Conservation (phyloP, 2,797 vertebrate species). For the Oreortyx pictus region DNA sequence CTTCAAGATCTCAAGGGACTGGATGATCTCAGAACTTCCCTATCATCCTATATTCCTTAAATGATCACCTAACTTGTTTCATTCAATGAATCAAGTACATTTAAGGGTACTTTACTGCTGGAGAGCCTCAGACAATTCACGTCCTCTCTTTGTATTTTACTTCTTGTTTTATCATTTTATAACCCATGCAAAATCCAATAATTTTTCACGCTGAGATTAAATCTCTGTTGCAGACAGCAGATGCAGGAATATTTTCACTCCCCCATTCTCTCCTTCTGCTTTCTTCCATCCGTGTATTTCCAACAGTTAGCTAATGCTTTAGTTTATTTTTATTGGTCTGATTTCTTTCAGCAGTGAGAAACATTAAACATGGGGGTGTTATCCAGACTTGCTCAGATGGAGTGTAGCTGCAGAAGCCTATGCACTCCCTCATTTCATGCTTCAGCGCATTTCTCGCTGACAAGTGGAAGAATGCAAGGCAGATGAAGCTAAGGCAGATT, state of each 20-base stretch:
- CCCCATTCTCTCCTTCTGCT: neutral
- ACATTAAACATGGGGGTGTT: neutral
- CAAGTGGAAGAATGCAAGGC: conserved; percentile 7
- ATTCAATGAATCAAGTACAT: neutral
- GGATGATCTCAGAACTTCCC: neutral
- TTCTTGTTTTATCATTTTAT: neutral
- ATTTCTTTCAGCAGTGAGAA: neutral
- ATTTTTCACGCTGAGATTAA: neutral
- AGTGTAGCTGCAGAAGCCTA: neutral
- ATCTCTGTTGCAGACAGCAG: neutral
- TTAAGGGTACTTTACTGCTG: neutral
- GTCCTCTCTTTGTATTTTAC: neutral
- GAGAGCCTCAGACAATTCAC: neutral
- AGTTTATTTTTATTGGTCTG: conserved; percentile 1
- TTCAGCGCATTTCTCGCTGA: conserved; percentile 26
- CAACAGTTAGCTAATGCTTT: neutral
- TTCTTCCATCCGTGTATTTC: neutral
- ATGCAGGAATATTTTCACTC: neutral
- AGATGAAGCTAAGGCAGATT: neutral
- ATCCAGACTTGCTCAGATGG: neutral
- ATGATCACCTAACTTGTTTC: neutral
- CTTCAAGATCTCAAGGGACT: neutral
- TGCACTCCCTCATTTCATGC: neutral
- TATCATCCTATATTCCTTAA: neutral
- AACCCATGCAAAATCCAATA: neutral